Percentiles rank a stretch among this genome's conserved stretches.
These are phyloP conservation scores for Lathamus discolor DNA, from an alignment of 2,113 vertebrate genomes.

Conservation along the genomic window DNA sequence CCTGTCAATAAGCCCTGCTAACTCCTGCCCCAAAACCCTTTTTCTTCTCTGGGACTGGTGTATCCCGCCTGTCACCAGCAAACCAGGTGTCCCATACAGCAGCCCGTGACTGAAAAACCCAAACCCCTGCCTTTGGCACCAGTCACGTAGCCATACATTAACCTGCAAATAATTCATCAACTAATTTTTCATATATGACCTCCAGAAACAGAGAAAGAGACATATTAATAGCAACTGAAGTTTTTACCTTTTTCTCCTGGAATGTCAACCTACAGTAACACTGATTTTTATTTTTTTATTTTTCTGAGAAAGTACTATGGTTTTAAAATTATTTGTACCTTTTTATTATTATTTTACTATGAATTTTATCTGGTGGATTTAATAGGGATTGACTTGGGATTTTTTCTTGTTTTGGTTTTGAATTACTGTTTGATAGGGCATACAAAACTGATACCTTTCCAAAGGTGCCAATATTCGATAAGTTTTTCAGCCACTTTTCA, in stretches of 20 bases:
- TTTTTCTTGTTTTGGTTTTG: not conserved
- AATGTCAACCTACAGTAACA: not conserved
- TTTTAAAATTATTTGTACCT: not conserved
- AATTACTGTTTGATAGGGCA: rapidly evolving
- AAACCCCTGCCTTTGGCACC: too few relatives aligned
- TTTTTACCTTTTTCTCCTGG: not conserved
- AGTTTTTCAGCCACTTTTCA: not conserved
- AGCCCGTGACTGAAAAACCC: too few relatives aligned
- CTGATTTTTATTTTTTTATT: not conserved
- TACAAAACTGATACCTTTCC: not conserved
- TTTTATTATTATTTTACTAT: not conserved
- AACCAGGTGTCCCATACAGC: too few relatives aligned
- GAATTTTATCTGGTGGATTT: not conserved
- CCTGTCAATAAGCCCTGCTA: too few relatives aligned
- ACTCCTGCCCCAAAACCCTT: too few relatives aligned
- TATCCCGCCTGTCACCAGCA: too few relatives aligned
- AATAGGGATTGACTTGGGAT: not conserved
- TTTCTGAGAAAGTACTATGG: not conserved
- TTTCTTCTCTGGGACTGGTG: too few relatives aligned
- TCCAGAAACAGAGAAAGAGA: not conserved
- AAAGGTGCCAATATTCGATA: not conserved
- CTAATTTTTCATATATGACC: not conserved
- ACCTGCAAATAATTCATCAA: not conserved
- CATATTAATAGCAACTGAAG: not conserved
- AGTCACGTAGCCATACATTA: too few relatives aligned